These are phyloP conservation scores for Epistrophe grossulariae DNA, from an alignment of 2,888 invertebrate genomes.

Conservation along the genomic window DNA sequence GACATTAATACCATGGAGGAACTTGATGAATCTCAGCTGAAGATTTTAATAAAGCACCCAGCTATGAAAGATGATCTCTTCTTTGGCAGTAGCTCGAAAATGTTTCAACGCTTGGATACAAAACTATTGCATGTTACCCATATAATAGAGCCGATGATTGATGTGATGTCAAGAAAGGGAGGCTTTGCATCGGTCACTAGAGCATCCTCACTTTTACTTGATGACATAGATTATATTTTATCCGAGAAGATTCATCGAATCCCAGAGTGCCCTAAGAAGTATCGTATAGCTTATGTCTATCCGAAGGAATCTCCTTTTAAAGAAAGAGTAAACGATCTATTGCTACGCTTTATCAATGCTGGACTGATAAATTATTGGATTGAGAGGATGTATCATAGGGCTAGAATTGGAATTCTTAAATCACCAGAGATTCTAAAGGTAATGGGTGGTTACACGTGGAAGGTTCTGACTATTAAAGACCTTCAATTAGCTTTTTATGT, in stretches of 20 bases:
- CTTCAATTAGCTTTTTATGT: constrained; percentile 82
- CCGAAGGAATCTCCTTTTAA: constrained; percentile 81
- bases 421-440: constrained; percentile 78
- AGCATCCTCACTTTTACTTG: constrained; percentile 79
- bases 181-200: constrained; percentile 81
- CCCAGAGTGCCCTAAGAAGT: constrained; percentile 83
- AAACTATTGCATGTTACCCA: constrained; percentile 80
- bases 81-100: constrained; percentile 79
- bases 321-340: constrained; percentile 79
- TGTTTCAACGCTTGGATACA: constrained; percentile 80
- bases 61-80: constrained; percentile 83
- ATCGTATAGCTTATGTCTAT: constrained; percentile 82
- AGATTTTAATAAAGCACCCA: constrained; percentile 82
- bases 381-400: constrained; percentile 79
- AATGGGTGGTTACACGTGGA: constrained; percentile 78
- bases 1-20: constrained; percentile 82
- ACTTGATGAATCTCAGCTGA: constrained; percentile 80
- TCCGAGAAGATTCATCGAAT: constrained; percentile 81
- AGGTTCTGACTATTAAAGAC: constrained; percentile 81
- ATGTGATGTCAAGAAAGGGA: constrained; percentile 78
- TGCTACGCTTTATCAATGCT: constrained; percentile 79
- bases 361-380: constrained; percentile 83
- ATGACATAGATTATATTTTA: constrained; percentile 80
- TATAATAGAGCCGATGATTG: constrained; percentile 79
- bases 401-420: constrained; percentile 78